These are phyloP conservation scores for Pogonocichla stellata DNA, from an alignment of 2,113 vertebrate genomes.

Conservation along the genomic window DNA sequence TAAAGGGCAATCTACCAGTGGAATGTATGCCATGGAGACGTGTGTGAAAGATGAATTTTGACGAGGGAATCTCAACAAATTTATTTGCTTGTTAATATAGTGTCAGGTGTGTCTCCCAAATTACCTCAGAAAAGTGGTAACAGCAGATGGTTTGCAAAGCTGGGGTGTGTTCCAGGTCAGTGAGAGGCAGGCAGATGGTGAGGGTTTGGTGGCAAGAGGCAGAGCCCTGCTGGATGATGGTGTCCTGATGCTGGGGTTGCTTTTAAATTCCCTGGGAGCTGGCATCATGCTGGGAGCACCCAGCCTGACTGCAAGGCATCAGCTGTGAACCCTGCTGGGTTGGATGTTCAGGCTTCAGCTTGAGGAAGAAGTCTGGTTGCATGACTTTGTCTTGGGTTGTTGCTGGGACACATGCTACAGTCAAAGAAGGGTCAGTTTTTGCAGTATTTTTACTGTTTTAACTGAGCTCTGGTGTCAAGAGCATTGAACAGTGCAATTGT, in stretches of 20 bases:
- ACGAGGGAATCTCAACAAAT: not conserved
- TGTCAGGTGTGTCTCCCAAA: not conserved
- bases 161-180: not conserved
- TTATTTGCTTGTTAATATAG: not conserved
- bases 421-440: not conserved
- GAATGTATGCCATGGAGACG: not conserved
- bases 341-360: not conserved
- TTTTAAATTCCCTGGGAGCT: not conserved
- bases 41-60: not conserved
- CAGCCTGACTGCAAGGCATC: not conserved
- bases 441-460: not conserved
- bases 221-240: not conserved
- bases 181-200: not conserved
- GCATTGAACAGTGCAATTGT: not conserved
- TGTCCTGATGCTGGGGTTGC: not conserved
- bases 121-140: not conserved
- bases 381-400: not conserved
- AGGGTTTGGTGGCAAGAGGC: not conserved
- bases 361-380: not conserved
- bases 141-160: not conserved
- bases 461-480: not conserved
- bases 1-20: not conserved
- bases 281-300: fast-evolving
- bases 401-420: not conserved
- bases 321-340: not conserved